A percentile compares a stretch with the other conserved stretches of the same genome.
Conservation (phyloP, 2,888 invertebrate genomes). For the Hecatera dysodea region DNA sequence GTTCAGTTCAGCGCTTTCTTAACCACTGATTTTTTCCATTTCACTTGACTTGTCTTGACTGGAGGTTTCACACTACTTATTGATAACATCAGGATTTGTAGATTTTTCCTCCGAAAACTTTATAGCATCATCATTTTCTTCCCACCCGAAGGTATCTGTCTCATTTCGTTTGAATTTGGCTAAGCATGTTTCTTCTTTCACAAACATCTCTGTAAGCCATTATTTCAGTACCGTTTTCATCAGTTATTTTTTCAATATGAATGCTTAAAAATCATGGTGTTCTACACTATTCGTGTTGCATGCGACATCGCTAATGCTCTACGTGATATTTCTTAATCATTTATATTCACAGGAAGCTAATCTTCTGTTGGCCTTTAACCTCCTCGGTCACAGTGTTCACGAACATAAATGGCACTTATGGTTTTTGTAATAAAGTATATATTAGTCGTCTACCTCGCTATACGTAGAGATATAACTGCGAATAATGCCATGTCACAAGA, state of each 20-base stretch:
- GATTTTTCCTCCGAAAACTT: too few species aligned
- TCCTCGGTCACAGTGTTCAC: neutral
- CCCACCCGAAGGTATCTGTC: neutral
- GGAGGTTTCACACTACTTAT: neutral
- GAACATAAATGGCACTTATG: neutral
- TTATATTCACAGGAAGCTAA: neutral
- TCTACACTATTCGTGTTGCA: neutral
- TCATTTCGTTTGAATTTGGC: neutral
- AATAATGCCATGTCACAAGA: neutral
- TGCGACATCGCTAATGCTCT: neutral
- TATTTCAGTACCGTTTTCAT: neutral
- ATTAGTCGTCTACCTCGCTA: neutral
- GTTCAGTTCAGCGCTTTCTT: conserved; percentile 31
- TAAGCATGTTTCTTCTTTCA: neutral
- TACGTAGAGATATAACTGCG: neutral
- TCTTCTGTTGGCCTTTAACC: neutral
- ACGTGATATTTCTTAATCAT: neutral
- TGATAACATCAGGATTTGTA: neutral
- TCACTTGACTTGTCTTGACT: neutral
- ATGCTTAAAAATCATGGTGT: neutral
- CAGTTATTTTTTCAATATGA: too few species aligned
- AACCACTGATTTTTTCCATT: conserved; percentile 11
- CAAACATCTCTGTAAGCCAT: too few species aligned
- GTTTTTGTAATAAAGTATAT: conserved; percentile 4
- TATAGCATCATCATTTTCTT: neutral